Base-by-base conservation (phyloP, 1,140 invertebrate genomes). In the Zaprionus taronus region DNA sequence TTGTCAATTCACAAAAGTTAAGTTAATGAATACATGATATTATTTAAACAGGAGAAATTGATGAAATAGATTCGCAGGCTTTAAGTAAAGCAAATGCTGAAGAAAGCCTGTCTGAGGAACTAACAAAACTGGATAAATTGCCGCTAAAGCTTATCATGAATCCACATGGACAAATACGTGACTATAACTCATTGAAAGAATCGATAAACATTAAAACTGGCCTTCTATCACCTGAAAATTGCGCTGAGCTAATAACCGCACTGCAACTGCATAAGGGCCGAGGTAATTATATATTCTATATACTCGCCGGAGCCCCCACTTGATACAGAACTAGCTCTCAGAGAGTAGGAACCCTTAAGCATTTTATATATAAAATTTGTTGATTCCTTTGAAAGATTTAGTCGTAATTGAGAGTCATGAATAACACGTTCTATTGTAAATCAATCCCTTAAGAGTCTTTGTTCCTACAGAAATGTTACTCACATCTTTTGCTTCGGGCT, bases 111-210 rank as follows among this genome's bases (percentile, higher is more conserved):
- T 51, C 34, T 41, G 47, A 63, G 57, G 84, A 87, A 73, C 49
- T 80, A 73, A 72, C 34, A 28, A 80, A 89, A 34, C 62, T 94
- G 93, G 94, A 94, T 15, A 96, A 96, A 93, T 93, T 96, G 15
- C 94, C 95, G 41, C 91, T 97, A 53, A 96, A 96, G 93, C 94
- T 97, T 66, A 94, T 97, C 83, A 97, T 97, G 95, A 96, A 97
- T 93, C 96, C 96, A 24, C 93, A 94, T 81, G 96, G 96, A 12
- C 95, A 96, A 92, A 94, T 97, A 2, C 94, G 96, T 81, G 96
- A 97, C 84, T 93, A 95, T 72, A 93, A 94, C 49, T 94, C 93
- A 31, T 87, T 96, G 5, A 93, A 94, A 69, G 94, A 95, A 83
- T 95, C 95, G 11, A 93, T 94, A 63, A 94, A 94, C 49, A 94